These are phyloP conservation scores for Clytia hemisphaerica DNA, from an alignment of 30 jellyfish, hydroid and myxozoan species.

Conservation along the genomic window DNA sequence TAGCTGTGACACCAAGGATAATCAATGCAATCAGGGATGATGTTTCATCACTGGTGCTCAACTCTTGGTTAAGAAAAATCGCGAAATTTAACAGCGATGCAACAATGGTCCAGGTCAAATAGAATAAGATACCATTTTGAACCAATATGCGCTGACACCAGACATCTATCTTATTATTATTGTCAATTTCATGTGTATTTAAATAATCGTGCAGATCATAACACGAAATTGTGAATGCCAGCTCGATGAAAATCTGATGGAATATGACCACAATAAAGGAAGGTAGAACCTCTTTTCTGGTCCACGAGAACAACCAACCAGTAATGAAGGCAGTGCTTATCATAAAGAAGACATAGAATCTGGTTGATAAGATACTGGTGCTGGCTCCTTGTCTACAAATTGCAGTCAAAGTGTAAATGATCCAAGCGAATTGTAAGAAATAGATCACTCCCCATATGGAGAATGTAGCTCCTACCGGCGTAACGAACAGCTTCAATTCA, in stretches of 20 bases:
- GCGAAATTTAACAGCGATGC: conserved; percentile 63
- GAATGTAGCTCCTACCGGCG: conserved; percentile 65
- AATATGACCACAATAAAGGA: conserved; percentile 29
- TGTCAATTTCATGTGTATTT: not conserved
- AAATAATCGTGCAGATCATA: conserved; percentile 39
- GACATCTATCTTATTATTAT: conserved; percentile 33
- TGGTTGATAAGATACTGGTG: conserved; percentile 47
- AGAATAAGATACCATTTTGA: conserved; percentile 58
- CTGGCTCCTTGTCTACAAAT: conserved; percentile 17
- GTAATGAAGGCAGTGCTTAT: conserved; percentile 29
- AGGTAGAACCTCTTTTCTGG: conserved; percentile 22
- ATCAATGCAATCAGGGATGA: conserved; percentile 38
- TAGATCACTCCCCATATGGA: conserved; percentile 64
- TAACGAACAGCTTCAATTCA: conserved; percentile 21
- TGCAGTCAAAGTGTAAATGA: conserved; percentile 42
- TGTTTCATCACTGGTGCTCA: conserved; percentile 11
- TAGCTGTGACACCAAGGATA: conserved; percentile 25
- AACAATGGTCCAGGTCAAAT: conserved; percentile 64
- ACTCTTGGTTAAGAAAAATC: conserved; percentile 47
- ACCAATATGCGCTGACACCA: conserved; percentile 63
- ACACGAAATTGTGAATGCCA: conserved; percentile 35
- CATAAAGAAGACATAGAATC: conserved; percentile 38
- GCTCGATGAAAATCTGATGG: conserved; percentile 29
- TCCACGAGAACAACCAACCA: conserved; percentile 50
- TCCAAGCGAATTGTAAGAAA: conserved; percentile 50